A percentile compares a stretch with the other conserved stretches of the same genome.
Conservation (phyloP, 2,888 invertebrate genomes). For the Scaeva pyrastri region DNA sequence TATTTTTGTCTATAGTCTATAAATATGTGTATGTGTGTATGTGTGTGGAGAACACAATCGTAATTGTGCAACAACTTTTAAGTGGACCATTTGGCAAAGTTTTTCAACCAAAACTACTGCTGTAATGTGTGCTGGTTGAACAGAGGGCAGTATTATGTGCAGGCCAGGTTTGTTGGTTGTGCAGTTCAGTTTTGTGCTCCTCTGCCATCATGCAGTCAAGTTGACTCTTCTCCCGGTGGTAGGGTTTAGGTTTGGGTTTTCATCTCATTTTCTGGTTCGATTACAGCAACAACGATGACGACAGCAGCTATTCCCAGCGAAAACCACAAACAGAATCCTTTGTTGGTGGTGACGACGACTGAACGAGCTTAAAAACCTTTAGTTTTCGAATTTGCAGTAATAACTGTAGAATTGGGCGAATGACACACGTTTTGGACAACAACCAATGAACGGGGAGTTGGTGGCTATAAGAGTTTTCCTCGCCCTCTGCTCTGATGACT, state of each 20-base stretch:
- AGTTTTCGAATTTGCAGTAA: conserved; percentile 67
- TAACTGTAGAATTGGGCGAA: conserved; percentile 49
- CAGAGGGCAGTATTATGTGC: neutral
- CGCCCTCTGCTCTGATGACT: neutral
- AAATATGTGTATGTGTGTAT: neutral
- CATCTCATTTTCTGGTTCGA: conserved; percentile 5
- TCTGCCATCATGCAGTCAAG: conserved; percentile 15
- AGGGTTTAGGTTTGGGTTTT: conserved; percentile 49
- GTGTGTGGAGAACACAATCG: conserved; percentile 37
- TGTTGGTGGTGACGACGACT: conserved; percentile 38
- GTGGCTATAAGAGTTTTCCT: neutral
- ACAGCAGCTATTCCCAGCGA: conserved; percentile 18
- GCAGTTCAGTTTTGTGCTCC: conserved; percentile 4
- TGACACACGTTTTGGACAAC: conserved; percentile 58
- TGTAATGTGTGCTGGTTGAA: conserved; percentile 37
- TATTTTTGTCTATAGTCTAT: conserved; percentile 23
- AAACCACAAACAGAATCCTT: conserved; percentile 64
- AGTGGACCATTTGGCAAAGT: conserved; percentile 76
- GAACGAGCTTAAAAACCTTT: conserved; percentile 37
- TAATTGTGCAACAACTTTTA: conserved; percentile 74
- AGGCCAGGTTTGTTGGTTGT: conserved; percentile 21
- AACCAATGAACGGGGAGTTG: no score
- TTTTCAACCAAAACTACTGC: conserved; percentile 70
- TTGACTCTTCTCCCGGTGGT: conserved; percentile 12
- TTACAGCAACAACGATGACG: conserved; percentile 40